These are phyloP conservation scores for human DNA, from an alignment of 2,113 vertebrate genomes.

Conservation along the genomic window DNA sequence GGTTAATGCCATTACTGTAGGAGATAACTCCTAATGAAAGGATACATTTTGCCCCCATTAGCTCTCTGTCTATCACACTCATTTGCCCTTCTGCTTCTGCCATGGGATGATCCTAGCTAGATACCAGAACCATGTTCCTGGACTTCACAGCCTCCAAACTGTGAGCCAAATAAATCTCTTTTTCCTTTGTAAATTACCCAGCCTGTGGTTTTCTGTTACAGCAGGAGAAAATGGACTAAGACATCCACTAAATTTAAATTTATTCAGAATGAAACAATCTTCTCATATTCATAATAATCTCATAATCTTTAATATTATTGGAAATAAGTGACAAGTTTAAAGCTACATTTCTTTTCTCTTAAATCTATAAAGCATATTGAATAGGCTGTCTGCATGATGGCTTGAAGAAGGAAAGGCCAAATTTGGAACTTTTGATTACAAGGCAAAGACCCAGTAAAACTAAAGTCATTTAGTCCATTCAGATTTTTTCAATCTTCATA, in stretches of 20 bases:
- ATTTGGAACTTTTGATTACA: not conserved
- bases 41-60: not conserved
- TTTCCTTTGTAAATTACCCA: not conserved
- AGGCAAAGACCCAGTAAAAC: conserved; percentile 34
- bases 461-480: not conserved
- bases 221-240: not conserved
- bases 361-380: not conserved
- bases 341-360: not conserved
- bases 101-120: not conserved
- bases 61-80: not conserved
- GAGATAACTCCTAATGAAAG: not conserved
- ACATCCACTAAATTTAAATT: not conserved
- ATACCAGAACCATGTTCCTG: not conserved
- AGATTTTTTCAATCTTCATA: not conserved
- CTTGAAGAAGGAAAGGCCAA: conserved; percentile 35
- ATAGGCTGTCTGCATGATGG: not conserved
- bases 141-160: not conserved
- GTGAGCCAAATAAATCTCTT: not conserved
- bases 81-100: not conserved
- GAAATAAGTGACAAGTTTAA: conserved; percentile 45
- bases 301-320: not conserved
- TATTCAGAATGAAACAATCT: not conserved
- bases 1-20: not conserved
- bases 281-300: not conserved
- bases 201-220: not conserved